A percentile compares a stretch with the other conserved stretches of the same genome.
Evolutionary conservation across 2,888 invertebrate species (phyloP).

Genomic region (Polylopha cassiicola): DNA sequence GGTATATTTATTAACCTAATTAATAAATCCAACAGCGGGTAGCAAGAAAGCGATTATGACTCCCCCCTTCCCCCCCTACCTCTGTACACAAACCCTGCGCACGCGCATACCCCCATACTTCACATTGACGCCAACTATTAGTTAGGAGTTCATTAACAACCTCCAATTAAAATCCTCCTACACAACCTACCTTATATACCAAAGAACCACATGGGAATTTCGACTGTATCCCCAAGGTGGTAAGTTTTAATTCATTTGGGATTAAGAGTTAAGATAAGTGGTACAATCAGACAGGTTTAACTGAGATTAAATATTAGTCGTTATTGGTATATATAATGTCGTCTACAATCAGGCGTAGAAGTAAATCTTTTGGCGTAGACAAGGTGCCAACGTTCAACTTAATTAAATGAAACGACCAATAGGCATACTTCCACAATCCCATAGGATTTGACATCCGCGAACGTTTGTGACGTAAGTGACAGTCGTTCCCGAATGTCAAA

Average conservation of each 20-base stretch:
- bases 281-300: conserved; percentile 1
- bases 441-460: too few species aligned
- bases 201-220: conserved; percentile 32
- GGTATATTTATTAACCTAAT: too few species aligned
- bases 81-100: too few species aligned
- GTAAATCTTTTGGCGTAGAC: too few species aligned
- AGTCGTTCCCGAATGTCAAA: too few species aligned
- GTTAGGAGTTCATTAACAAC: conserved; percentile 31
- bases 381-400: too few species aligned
- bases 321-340: conserved; percentile 8
- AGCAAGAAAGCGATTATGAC: too few species aligned
- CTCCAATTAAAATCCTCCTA: conserved; percentile 16
- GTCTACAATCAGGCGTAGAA: conserved; percentile 12
- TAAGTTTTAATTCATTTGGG: not conserved
- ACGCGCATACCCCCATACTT: conserved; percentile 28
- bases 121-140: conserved; percentile 32
- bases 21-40: too few species aligned
- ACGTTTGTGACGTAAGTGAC: too few species aligned
- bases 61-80: too few species aligned
- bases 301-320: conserved; percentile 17
- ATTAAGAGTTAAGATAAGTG: not conserved
- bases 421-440: too few species aligned
- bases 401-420: too few species aligned
- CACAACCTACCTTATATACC: conserved; percentile 41
- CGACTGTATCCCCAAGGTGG: not conserved